phyloP scores from a whole-genome alignment of 2,113 vertebrate genomes.

The Elachura formosa region DNA sequence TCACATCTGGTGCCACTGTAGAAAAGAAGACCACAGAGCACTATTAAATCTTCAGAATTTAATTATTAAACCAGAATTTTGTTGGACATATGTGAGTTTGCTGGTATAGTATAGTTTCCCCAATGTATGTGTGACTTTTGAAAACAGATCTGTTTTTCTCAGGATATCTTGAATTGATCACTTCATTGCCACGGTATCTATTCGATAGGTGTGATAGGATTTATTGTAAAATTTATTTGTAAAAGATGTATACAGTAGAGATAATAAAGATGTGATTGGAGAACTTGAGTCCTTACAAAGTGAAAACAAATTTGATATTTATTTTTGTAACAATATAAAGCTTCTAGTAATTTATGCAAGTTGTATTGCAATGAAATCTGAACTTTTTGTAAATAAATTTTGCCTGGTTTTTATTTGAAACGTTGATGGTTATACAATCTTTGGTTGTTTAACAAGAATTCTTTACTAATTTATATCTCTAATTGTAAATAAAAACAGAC shows the following conservation, averaged over 20 bases:
- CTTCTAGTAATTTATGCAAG: constrained; percentile 99
- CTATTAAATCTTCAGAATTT: constrained; percentile 74
- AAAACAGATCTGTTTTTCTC: constrained; percentile 90
- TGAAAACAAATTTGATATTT: constrained; percentile 99
- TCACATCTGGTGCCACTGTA: constrained; percentile 84
- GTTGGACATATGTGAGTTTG: constrained; percentile 77
- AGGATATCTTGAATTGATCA: constrained; percentile 90
- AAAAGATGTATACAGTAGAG: constrained; percentile 84
- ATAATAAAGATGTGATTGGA: constrained; percentile 80
- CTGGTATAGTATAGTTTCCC: constrained; percentile 83
- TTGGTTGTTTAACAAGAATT: constrained; percentile 90
- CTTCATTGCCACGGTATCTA: constrained; percentile 92
- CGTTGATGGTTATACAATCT: constrained; percentile 88
- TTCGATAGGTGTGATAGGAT: constrained; percentile 84
- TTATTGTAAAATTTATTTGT: constrained; percentile 86
- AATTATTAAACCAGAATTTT: constrained; percentile 67
- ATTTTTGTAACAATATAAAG: constrained; percentile 98
- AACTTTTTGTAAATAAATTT: constrained; percentile 98
- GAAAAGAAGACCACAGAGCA: constrained; percentile 78
- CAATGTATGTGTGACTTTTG: constrained; percentile 86
- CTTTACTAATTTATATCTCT: constrained; percentile 99
- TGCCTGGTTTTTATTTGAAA: constrained; percentile 97
- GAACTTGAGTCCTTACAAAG: constrained; percentile 91
- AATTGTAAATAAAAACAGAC: constrained; percentile 97
- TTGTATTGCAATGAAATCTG: constrained; percentile 98